A percentile compares a stretch with the other conserved stretches of the same genome.
Evolutionary conservation across 2,797 vertebrate species (phyloP).

Genomic region (Chiloscyllium punctatum): DNA sequence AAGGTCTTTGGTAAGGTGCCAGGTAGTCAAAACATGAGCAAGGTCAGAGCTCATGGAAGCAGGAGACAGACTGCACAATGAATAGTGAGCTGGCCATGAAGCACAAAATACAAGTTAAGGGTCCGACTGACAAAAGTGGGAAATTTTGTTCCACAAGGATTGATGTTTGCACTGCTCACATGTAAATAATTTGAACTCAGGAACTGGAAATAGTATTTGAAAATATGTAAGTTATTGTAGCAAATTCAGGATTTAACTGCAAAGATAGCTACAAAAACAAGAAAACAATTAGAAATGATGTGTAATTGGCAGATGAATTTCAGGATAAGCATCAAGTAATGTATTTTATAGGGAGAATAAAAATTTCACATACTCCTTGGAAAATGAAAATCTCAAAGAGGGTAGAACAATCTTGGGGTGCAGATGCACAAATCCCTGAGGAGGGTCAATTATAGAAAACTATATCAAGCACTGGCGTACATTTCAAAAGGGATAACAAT

Average conservation of each 20-base stretch:
- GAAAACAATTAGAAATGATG: neutral
- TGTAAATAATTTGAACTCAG: neutral
- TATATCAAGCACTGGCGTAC: neutral
- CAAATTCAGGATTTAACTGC: neutral
- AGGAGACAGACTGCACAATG: neutral
- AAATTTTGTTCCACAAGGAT: neutral
- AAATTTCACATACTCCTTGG: neutral
- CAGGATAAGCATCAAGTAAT: neutral
- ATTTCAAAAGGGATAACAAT: neutral
- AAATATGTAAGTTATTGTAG: neutral
- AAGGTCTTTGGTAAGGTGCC: neutral
- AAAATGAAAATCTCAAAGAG: neutral
- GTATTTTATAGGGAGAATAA: neutral
- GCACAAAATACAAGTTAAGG: neutral
- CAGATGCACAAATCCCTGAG: neutral
- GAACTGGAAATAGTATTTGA: neutral
- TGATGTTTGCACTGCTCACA: neutral
- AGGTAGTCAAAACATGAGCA: neutral
- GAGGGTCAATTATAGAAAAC: neutral
- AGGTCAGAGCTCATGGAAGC: neutral
- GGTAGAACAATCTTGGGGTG: neutral
- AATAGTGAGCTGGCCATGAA: neutral
- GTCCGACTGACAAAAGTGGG: neutral
- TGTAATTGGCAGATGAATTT: neutral
- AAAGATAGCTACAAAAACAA: neutral